Conservation (phyloP, 1,140 invertebrate species). For the Drosophila busckii region DNA sequence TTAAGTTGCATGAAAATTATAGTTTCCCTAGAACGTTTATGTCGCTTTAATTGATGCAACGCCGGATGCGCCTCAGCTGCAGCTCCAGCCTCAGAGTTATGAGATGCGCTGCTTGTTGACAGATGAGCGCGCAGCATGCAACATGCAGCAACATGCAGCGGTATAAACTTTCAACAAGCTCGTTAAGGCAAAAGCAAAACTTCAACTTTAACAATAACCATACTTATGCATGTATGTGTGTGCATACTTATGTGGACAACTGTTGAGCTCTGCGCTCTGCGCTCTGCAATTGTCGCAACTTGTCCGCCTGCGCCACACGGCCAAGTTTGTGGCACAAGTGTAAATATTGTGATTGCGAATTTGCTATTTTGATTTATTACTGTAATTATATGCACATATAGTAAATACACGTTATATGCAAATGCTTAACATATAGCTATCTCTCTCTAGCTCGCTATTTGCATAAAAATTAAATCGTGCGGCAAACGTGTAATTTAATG, state of each 20-base stretch:
- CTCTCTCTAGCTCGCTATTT: neutral
- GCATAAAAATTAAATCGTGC: slow-evolving; percentile 44
- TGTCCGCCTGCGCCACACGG: slow-evolving; percentile 22
- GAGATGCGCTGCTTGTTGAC: slow-evolving; percentile 33
- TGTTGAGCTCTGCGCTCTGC: neutral
- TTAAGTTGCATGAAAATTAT: slow-evolving; percentile 69
- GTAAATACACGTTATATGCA: neutral
- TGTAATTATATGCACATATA: slow-evolving; percentile 51
- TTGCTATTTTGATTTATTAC: slow-evolving; percentile 53
- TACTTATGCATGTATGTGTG: neutral
- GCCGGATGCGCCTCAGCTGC: slow-evolving; percentile 44
- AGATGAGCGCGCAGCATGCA: slow-evolving; percentile 41
- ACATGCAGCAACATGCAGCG: neutral
- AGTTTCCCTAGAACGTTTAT: slow-evolving; percentile 65
- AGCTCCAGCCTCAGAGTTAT: slow-evolving; percentile 9
- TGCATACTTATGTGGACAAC: too few species aligned
- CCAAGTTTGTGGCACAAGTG: slow-evolving; percentile 35
- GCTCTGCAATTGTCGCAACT: slow-evolving; percentile 33
- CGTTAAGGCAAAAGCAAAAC: slow-evolving; percentile 33
- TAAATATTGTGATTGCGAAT: slow-evolving; percentile 63
- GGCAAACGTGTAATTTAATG: slow-evolving; percentile 60
- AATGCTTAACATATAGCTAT: too few species aligned
- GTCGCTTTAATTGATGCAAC: slow-evolving; percentile 69
- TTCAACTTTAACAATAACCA: neutral
- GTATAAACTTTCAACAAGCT: slow-evolving; percentile 35